Base-by-base conservation (phyloP, 2,113 vertebrate species). In the Megaceryle torquata region DNA sequence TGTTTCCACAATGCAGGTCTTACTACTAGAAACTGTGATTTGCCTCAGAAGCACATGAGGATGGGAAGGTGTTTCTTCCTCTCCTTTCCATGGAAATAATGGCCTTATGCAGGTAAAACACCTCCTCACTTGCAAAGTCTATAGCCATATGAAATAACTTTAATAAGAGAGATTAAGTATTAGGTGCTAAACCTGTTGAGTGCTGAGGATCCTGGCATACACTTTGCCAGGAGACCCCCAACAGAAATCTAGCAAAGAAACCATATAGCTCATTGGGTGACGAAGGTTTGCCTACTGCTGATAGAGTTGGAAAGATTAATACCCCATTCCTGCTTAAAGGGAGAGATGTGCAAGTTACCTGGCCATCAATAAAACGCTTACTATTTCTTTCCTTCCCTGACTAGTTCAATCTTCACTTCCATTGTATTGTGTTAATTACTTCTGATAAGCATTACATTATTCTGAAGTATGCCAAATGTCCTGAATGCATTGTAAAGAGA, bases 21-120 rank as follows among this genome's bases (percentile, higher is more conserved):
- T 51, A 33, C 18, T 61, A 5, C 33, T 56, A 81, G 48, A 86
- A 46, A 64, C 19, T 56, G 20, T 44, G 26, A 75, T 3, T 63
- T 17, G 15, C 16, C 46, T 70, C 54, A 59, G 33, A 88, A 74
- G 20, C 2, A 83, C 5, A 11, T 4, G 28, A 77, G 64, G 13
- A 5, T 82, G 8, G 16, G 8, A 37, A 83, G 44, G 5, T 33
- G 9, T 44, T 86, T 57, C 31, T 48, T 43, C 20, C 31, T n/a
- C 2, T 75, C 21, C 25, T 29, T 92, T 61, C 21, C 19, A 9
- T 31, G 6, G 41, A 77, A 86, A 88, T 29, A 71, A 65, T 5
- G 8, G 21, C 1, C 5, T 12, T 0, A 1, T 11, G 8, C 17
- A 41, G 31, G 37, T 46, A 25, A 74, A 77, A 78, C 10, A 18